Base-by-base conservation (phyloP, 2,797 vertebrate species). In the Syngnathus acus region DNA sequence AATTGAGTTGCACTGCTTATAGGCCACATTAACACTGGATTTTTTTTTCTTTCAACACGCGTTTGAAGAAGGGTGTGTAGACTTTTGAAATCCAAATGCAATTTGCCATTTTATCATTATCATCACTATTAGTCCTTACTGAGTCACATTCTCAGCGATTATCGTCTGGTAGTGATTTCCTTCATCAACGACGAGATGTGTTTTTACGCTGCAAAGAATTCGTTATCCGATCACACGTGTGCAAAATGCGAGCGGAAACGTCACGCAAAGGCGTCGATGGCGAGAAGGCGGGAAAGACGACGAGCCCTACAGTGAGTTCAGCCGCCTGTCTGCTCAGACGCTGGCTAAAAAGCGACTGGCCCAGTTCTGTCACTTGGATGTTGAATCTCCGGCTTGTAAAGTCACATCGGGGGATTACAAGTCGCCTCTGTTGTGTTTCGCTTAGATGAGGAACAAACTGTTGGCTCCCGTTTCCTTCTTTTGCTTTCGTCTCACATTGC, bases 241-340 rank as follows among this genome's bases (percentile, higher is more conserved):
- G 14, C 10, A 38, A 37, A 42, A n/a, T 2, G 57, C 66, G 1
- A 0, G 37, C 17, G 69, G 64, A 75, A 81, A 77, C 77, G 70
- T 32, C 65, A 81, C 85, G 80, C 72, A 84, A 83, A 86, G 79
- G 58, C 19, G 39, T 7, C 42, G n/a, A 43, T 23, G 40, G 43
- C 45, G 6, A 43, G 8, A 42, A 62, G 40, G 60, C 23, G 40
- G 4, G n/a, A 21, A 39, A 23, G 13, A 7, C 5, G 13, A 7
- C 5, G 39, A 62, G 40, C n/a, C 8, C n/a, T 42, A 23, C 38
- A 42, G n/a, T 23, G n/a, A 43, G 60, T 62, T 62, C 40, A 13
- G 60, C 17, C 38, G 40, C 13, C 60, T 62, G 60, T 62, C 39
- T 43, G 19, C 14, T 43, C 40, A 62, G 40, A 62, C 21, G 21